Evolutionary conservation across 1,140 invertebrate species (phyloP).

Genomic region (Drosophila repleta): DNA sequence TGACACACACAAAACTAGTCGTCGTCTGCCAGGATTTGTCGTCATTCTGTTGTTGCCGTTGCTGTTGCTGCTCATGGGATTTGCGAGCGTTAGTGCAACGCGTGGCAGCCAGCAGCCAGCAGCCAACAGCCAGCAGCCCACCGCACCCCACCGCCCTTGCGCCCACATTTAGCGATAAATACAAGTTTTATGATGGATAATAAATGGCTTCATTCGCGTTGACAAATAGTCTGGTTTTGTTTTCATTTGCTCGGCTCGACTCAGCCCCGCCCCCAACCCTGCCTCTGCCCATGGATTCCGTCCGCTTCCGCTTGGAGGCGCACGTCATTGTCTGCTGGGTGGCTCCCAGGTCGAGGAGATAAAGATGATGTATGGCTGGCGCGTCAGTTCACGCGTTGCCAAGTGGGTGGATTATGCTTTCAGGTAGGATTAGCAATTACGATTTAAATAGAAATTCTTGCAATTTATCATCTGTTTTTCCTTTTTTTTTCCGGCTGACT

Average conservation of each 20-base stretch:
- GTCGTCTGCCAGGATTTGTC: slow-evolving; percentile 69
- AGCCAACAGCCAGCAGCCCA: neutral
- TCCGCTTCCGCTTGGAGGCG: slow-evolving; percentile 33
- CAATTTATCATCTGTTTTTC: slow-evolving; percentile 63
- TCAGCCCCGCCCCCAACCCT: slow-evolving; percentile 13
- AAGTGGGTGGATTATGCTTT: slow-evolving; percentile 82
- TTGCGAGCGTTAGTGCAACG: slow-evolving; percentile 40
- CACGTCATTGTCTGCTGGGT: slow-evolving; percentile 28
- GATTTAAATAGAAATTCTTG: slow-evolving; percentile 76
- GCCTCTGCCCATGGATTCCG: slow-evolving; percentile 22
- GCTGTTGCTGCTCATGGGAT: slow-evolving; percentile 44
- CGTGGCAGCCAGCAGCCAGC: slow-evolving; percentile 32
- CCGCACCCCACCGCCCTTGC: neutral
- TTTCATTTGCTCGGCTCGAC: slow-evolving; percentile 70
- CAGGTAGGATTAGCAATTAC: slow-evolving; percentile 81
- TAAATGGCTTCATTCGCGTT: slow-evolving; percentile 84
- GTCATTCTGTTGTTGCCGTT: slow-evolving; percentile 24
- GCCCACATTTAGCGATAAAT: slow-evolving; percentile 76
- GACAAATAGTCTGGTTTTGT: slow-evolving; percentile 81
- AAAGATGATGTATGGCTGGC: slow-evolving; percentile 76
- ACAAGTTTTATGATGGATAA: slow-evolving; percentile 84
- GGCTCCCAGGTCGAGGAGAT: slow-evolving; percentile 46
- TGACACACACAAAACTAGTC: slow-evolving; percentile 70
- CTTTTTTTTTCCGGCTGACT: slow-evolving; percentile 24
- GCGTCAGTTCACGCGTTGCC: slow-evolving; percentile 50